Evolutionary conservation across 2,113 vertebrate genomes (phyloP).

Genomic region (Crotalus horridus): DNA sequence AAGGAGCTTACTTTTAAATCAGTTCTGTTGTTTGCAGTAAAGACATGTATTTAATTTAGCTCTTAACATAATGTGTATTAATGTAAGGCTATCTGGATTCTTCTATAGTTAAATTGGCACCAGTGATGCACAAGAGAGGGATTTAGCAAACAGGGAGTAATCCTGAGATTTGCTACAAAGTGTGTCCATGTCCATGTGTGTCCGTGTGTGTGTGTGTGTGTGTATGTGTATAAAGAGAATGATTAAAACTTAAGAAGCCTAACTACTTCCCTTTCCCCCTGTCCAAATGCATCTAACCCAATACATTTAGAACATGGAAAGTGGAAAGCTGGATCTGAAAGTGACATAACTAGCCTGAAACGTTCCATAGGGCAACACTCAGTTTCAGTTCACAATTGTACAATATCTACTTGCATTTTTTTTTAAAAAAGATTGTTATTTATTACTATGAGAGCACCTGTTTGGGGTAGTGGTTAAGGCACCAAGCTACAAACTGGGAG

Average conservation of each 20-base stretch:
- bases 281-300: background rate
- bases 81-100: background rate
- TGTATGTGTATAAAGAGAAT: background rate
- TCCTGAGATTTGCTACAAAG: background rate
- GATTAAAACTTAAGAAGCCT: background rate
- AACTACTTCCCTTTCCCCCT: background rate
- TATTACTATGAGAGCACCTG: background rate
- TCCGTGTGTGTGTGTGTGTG: too few species aligned
- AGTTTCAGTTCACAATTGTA: background rate
- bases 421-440: background rate
- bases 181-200: background rate
- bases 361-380: background rate
- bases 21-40: background rate
- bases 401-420: background rate
- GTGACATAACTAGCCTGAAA: background rate
- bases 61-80: background rate
- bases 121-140: background rate
- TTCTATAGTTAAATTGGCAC: background rate
- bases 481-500: background rate
- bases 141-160: background rate
- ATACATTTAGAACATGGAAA: background rate
- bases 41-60: background rate
- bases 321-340: background rate
- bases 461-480: background rate
- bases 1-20: background rate